Conservation (phyloP, 2,113 vertebrate genomes). For the Elachura formosa region DNA sequence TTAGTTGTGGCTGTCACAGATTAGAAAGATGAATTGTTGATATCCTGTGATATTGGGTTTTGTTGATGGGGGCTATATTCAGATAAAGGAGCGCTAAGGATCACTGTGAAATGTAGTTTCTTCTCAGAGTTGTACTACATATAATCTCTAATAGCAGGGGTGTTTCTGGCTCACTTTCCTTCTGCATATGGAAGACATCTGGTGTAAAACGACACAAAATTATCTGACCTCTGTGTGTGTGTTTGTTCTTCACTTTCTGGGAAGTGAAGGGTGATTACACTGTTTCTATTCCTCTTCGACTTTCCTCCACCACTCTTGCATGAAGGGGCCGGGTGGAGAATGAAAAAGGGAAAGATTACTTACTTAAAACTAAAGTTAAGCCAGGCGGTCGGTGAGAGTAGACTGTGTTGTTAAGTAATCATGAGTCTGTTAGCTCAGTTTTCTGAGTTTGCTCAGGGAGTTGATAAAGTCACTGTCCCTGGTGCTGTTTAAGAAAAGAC, state of each 20-base stretch:
- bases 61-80: background rate
- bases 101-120: background rate
- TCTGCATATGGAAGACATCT: background rate
- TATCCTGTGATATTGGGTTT: background rate
- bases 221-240: background rate
- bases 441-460: background rate
- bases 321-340: too few species aligned
- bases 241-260: background rate
- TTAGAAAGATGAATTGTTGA: background rate
- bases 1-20: background rate
- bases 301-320: too few species aligned
- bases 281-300: too few species aligned
- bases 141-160: background rate
- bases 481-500: background rate
- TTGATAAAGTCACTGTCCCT: background rate
- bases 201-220: background rate
- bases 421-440: too few species aligned
- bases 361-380: too few species aligned
- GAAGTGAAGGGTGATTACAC: background rate
- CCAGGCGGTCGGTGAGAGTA: too few species aligned
- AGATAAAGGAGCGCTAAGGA: background rate
- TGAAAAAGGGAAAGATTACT: too few species aligned
- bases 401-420: too few species aligned
- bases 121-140: background rate
- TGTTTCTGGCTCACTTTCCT: background rate